Evolutionary conservation across 2,113 vertebrate species (phyloP).

Genomic region (Probosciger aterrimus): DNA sequence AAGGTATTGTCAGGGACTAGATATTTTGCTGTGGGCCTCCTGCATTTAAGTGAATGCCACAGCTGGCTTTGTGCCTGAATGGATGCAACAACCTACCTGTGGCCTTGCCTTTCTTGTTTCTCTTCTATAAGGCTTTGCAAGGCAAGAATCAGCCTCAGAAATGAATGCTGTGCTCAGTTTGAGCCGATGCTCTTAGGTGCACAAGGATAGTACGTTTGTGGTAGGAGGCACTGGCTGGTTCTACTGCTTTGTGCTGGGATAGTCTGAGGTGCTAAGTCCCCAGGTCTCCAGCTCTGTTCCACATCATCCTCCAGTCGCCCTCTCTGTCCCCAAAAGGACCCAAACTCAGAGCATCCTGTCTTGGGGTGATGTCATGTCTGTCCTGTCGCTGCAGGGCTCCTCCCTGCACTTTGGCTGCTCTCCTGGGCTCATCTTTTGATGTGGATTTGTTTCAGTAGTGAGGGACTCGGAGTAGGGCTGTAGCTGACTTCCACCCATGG

Average conservation of each 20-base stretch:
- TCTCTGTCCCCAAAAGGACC: background rate
- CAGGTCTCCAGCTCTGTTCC: background rate
- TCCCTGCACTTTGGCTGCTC: background rate
- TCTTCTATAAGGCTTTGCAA: background rate
- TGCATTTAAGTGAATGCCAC: background rate
- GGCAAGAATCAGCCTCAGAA: background rate
- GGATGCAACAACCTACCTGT: background rate
- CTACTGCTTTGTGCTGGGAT: background rate
- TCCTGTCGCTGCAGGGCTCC: background rate
- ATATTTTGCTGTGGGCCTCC: background rate
- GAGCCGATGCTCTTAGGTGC: background rate
- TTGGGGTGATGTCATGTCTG: background rate
- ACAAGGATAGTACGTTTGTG: background rate
- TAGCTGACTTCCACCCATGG: background rate
- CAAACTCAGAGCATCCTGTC: background rate
- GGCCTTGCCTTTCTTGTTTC: background rate
- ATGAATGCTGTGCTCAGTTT: background rate
- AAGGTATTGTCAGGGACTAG: background rate
- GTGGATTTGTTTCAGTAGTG: background rate
- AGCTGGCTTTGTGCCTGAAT: background rate
- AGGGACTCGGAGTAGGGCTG: background rate
- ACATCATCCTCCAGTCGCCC: background rate
- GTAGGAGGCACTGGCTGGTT: background rate
- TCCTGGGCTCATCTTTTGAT: background rate
- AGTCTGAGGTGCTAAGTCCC: rapidly evolving